Base-by-base conservation (phyloP, 2,888 invertebrate genomes). In the Augiades crinisus region DNA sequence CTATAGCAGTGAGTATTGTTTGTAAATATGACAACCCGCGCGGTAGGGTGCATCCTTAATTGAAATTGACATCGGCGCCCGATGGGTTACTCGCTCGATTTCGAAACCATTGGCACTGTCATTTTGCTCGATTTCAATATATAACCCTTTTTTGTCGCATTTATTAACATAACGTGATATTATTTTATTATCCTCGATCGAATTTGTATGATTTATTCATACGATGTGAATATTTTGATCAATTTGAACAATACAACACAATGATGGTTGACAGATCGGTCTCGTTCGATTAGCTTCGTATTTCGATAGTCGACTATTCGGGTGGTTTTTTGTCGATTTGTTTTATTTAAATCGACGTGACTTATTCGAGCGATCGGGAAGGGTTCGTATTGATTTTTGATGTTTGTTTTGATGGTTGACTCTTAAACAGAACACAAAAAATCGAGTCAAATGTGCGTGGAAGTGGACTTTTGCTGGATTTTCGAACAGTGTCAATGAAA, bases 321-420 rank as follows among this genome's bases (percentile, higher is more conserved):
- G 54, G 60, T 55, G 56, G 62, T 62, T 67, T 66, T 67, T 64
- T 68, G 62, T 72, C 67, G 64, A 71, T 74, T 79, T 64, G 64
- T 75, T 80, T 80, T 78, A 75, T 82, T 79, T 68, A 70, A 75
- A 78, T 78, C 72, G 68, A 64, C 63, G 65, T 67, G 74, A 72
- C 70, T 78, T 85, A 81, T 85, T 82, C 81, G 78, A 76, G 74
- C 75, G 67, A 81, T 84, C 77, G 74, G 72, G 68, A 81, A 83
- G 83, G 83, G 83, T 81, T 82, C 73, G 57, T 87, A 83, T 88
- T 87, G 85, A 83, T 85, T 87, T 86, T 83, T 67, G 66, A 75
- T 85, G 77, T 87, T 86, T 84, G 75, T 74, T 79, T 75, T 84
- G 77, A 80, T 82, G 79, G 76, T 64, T 65, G 69, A 73, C 72